Evolutionary conservation across 2,113 vertebrate species (phyloP).

Genomic region (Daboia siamensis): DNA sequence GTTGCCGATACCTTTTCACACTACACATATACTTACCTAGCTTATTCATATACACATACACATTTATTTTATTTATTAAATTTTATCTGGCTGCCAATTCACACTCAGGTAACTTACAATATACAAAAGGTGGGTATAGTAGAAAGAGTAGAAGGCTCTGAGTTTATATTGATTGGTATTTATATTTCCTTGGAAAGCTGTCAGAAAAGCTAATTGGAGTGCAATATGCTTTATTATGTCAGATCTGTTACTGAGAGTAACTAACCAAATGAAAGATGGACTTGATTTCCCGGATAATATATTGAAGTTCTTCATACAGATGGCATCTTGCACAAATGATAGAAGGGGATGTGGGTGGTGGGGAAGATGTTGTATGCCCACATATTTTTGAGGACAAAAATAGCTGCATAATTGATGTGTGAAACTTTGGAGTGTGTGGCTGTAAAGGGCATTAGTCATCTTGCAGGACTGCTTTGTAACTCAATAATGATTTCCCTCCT

Average conservation of each 20-base stretch:
- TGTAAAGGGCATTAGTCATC: not conserved
- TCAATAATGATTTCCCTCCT: slow-evolving; percentile 25
- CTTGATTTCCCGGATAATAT: slow-evolving; percentile 5
- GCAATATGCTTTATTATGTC: not conserved
- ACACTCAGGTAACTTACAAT: not conserved
- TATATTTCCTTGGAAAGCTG: slow-evolving; percentile 18
- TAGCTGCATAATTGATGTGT: slow-evolving; percentile 14
- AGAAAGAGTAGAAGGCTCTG: not conserved
- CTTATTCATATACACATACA: not conserved
- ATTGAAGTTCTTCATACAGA: not conserved
- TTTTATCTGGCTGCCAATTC: not conserved
- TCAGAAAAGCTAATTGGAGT: not conserved
- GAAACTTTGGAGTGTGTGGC: not conserved
- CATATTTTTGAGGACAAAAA: slow-evolving; percentile 21
- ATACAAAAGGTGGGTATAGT: not conserved
- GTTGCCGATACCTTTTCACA: not conserved
- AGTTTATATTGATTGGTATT: not conserved
- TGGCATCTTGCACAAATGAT: slow-evolving; percentile 1
- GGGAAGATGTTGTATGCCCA: not conserved
- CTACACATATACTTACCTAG: not conserved
- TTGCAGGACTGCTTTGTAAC: not conserved
- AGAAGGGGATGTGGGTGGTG: not conserved
- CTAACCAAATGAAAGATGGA: slow-evolving; percentile 33
- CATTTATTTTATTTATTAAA: not conserved
- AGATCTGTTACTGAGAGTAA: not conserved